Evolutionary conservation across 1,140 invertebrate genomes (phyloP).

Genomic region (Drosophila guanche): DNA sequence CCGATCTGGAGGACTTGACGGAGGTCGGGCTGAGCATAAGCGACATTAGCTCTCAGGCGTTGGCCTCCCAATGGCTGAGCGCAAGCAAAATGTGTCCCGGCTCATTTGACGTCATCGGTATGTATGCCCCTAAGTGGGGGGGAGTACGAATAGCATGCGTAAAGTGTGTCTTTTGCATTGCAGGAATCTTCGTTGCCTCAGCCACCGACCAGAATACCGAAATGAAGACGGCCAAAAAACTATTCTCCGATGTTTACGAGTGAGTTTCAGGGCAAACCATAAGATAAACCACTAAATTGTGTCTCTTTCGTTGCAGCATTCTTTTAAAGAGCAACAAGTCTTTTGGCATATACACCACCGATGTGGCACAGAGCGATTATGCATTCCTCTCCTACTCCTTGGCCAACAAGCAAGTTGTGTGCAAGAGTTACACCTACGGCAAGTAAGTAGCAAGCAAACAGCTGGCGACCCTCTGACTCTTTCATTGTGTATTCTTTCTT

Average conservation of each 20-base stretch:
- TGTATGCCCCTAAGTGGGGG: not conserved
- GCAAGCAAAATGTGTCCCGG: conserved; percentile 82
- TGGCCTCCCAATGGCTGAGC: conserved; percentile 76
- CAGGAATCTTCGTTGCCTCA: conserved; percentile 72
- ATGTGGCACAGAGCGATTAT: conserved; percentile 68
- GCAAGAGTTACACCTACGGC: conserved; percentile 70
- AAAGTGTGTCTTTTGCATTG: not conserved
- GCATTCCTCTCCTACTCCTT: conserved; percentile 73
- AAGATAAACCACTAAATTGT: not conserved
- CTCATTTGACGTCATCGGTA: conserved; percentile 80
- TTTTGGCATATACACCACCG: conserved; percentile 68
- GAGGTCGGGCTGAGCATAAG: conserved; percentile 50
- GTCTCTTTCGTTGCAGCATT: conserved; percentile 23
- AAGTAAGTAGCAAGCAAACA: conserved; percentile 56
- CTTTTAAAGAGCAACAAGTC: conserved; percentile 66
- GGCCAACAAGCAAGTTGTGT: conserved; percentile 60
- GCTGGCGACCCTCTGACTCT: not conserved
- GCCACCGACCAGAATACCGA: conserved; percentile 59
- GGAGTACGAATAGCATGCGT: too few relatives aligned
- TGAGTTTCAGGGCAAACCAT: conserved; percentile 24
- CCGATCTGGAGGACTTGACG: conserved; percentile 56
- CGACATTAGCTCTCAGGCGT: conserved; percentile 70
- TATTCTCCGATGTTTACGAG: conserved; percentile 75
- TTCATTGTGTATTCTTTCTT: conserved; percentile 66
- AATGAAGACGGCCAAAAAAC: conserved; percentile 72